Evolutionary conservation across 2,797 vertebrate genomes (phyloP), one percentile per base, ranked within the genome.

Genomic region (Rhadinocentrus ornatus): DNA sequence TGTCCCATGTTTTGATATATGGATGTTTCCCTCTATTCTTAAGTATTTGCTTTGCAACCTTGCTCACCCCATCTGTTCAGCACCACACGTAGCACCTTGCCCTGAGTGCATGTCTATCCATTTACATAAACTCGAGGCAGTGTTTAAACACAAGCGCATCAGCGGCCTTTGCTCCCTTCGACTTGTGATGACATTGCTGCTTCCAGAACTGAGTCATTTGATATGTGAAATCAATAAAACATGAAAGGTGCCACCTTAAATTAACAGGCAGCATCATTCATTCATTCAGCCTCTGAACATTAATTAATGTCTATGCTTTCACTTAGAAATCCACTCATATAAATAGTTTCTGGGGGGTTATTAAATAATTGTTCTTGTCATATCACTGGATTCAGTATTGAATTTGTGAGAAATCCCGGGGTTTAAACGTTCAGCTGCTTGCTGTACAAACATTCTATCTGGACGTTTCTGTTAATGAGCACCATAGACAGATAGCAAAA

Each of bases 391-490:
- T 20, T 3, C n/a, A 8, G 20, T 22, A 52, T 8, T 22, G n/a
- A 31, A 18, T 53, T 54, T 18, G 13, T 22, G 2, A 41, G 8
- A 54, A 27, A 63, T 50, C 57, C 2, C 12, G 5, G 31, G 26
- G 6, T 50, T 16, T 44, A 72, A 64, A 22, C 5, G n/a, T 55
- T 27, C 22, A 0, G 24, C 48, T 31, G 20, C 27, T 32, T 44
- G 0, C 11, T 18, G 73, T 41, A 79, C 68, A 84, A 62, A 78
- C 79, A 63, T 78, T 65, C 66, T 68, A n/a, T 10, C 15, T 13
- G 54, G 46, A 3, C 44, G 58, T 76, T 84, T 35, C 41, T 69
- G 50, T 52, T 48, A 53, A 56, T 41, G 39, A 73, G 52, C 46
- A 26, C 4, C 16, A 16, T 60, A 81, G 63, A 32, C 46, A 22